phyloP scores from a whole-genome alignment of 2,113 vertebrate genomes.

The Okapia johnstoni region DNA sequence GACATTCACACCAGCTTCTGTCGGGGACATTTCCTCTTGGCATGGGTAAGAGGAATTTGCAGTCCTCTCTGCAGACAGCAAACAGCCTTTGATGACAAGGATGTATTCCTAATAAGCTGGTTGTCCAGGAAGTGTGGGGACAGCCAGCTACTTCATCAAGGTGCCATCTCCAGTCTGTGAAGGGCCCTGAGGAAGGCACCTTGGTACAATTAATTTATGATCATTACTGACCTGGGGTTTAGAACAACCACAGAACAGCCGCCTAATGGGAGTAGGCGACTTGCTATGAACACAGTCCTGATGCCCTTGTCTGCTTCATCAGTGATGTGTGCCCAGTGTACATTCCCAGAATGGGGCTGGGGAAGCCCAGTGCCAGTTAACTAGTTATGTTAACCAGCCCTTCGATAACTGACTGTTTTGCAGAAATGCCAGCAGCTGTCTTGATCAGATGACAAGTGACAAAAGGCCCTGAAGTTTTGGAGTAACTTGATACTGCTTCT shows the following conservation, averaged over 20 bases:
- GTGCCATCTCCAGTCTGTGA: background rate
- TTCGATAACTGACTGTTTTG: background rate
- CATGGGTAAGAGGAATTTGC: background rate
- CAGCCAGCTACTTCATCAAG: background rate
- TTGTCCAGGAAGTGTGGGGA: background rate
- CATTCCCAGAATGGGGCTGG: accelerated
- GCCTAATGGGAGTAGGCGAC: accelerated
- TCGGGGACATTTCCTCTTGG: too few species aligned
- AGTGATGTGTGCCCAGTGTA: accelerated
- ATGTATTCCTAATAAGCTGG: background rate
- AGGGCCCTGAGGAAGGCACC: background rate
- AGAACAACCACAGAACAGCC: background rate
- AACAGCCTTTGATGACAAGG: background rate
- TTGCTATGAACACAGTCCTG: background rate
- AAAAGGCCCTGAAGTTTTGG: background rate
- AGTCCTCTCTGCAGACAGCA: background rate
- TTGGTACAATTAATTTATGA: background rate
- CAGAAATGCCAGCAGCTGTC: background rate
- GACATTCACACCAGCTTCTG: accelerated
- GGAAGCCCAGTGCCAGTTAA: background rate
- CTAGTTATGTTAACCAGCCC: background rate
- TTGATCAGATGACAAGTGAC: background rate
- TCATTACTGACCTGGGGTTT: background rate
- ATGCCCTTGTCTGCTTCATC: background rate
- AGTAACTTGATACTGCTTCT: background rate